These are phyloP conservation scores for Luidia sarsii DNA, from an alignment of 53 echinoderm and acorn worm species.

Conservation along the genomic window DNA sequence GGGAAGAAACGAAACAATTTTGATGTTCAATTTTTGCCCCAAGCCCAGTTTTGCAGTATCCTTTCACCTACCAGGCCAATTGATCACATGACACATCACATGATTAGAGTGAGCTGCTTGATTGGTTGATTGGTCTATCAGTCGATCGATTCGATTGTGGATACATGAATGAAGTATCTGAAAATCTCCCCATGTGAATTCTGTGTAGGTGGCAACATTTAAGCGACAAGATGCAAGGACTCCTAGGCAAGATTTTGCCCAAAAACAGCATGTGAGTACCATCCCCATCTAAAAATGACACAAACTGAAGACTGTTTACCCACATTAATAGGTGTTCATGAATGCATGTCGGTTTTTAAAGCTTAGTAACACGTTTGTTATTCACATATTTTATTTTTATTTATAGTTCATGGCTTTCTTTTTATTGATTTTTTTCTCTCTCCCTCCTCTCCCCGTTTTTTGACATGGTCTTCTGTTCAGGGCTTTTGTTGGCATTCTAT, in stretches of 20 bases:
- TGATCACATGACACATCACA: slow-evolving; percentile 53
- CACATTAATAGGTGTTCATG: slow-evolving; percentile 46
- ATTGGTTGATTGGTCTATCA: slow-evolving; percentile 29
- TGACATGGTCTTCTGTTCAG: slow-evolving; percentile 32
- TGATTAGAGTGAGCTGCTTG: slow-evolving; percentile 47
- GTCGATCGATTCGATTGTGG: slow-evolving; percentile 38
- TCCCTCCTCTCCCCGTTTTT: too few species aligned
- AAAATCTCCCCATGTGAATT: slow-evolving; percentile 57
- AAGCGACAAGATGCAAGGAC: slow-evolving; percentile 93
- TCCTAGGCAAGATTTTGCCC: slow-evolving; percentile 94
- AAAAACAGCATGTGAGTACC: slow-evolving; percentile 99
- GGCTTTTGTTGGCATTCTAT: slow-evolving; percentile 21
- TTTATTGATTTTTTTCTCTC: slow-evolving; percentile 30
- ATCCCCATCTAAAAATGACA: slow-evolving; percentile 36
- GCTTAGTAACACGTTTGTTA: slow-evolving; percentile 60
- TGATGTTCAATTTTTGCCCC: neutral
- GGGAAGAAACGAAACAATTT: neutral
- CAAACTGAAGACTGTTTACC: neutral
- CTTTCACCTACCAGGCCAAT: slow-evolving; percentile 65
- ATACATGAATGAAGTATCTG: slow-evolving; percentile 56
- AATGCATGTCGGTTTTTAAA: slow-evolving; percentile 57
- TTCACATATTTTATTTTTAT: slow-evolving; percentile 50
- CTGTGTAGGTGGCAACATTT: slow-evolving; percentile 95
- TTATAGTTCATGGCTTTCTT: slow-evolving; percentile 59
- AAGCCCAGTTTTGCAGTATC: slow-evolving; percentile 62